phyloP scores from a whole-genome alignment of 1,140 invertebrate species.

The Trichonephila inaurata region DNA sequence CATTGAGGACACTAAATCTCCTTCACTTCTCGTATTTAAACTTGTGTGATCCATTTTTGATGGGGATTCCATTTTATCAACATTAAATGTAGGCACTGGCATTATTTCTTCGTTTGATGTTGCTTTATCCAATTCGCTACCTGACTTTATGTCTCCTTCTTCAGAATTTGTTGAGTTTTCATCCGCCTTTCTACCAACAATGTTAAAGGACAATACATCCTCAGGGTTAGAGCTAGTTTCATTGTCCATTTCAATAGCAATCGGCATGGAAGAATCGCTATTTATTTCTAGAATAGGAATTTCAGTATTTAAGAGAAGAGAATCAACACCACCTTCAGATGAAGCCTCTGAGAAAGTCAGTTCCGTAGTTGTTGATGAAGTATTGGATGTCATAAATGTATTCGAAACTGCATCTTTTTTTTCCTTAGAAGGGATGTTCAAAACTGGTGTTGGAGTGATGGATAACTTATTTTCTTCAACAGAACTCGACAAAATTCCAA shows the following conservation, averaged over 20 bases:
- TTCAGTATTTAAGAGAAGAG: not conserved
- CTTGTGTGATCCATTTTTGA: not conserved
- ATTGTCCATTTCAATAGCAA: not conserved
- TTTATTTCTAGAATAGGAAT: not conserved
- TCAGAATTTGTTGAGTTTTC: too few relatives aligned
- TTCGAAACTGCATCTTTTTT: too few relatives aligned
- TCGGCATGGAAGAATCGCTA: not conserved
- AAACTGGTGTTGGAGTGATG: conserved; percentile 30
- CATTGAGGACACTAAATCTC: not conserved
- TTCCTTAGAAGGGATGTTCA: not conserved
- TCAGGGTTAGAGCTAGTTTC: not conserved
- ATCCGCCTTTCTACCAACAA: not conserved
- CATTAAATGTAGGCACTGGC: not conserved
- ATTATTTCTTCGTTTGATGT: not conserved
- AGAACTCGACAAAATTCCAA: conserved; percentile 45
- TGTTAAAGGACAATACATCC: not conserved
- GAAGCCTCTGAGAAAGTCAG: not conserved
- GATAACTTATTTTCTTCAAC: not conserved
- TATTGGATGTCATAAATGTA: not conserved
- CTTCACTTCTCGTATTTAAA: not conserved
- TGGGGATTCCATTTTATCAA: not conserved
- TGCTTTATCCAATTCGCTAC: not conserved
- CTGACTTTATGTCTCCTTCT: not conserved
- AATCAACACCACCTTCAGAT: not conserved
- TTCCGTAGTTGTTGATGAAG: not conserved